A percentile compares a stretch with the other conserved stretches of the same genome.
phyloP scores from a whole-genome alignment of 2,888 invertebrate species.

The Parnassius glacialis region DNA sequence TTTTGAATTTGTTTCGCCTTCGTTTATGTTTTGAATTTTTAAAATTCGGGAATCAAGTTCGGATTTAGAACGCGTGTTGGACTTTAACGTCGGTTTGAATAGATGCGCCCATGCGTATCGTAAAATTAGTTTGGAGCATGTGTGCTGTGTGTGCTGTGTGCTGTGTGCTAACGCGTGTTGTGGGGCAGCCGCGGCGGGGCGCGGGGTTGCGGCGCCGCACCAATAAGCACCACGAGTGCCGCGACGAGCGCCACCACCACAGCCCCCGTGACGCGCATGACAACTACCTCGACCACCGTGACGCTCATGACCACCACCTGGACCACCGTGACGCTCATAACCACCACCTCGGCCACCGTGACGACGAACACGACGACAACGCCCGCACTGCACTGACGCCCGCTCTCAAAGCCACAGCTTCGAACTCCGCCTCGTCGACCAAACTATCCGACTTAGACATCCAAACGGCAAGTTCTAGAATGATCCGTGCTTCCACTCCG shows the following conservation, averaged over 20 bases:
- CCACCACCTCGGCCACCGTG: neutral
- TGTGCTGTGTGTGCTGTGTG: slow-evolving; percentile 32
- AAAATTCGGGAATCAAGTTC: too few species aligned
- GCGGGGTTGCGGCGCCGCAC: slow-evolving; percentile 29
- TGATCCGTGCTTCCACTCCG: slow-evolving; percentile 19
- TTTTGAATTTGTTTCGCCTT: slow-evolving; percentile 2
- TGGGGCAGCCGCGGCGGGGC: slow-evolving; percentile 34
- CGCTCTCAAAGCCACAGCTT: slow-evolving; percentile 2
- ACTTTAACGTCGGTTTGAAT: neutral
- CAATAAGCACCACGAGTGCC: slow-evolving; percentile 26
- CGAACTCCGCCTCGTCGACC: neutral
- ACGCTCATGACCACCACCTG: neutral
- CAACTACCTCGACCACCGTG: neutral
- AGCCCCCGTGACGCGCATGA: too few species aligned
- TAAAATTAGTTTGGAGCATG: slow-evolving; percentile 18
- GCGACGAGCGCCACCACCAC: slow-evolving; percentile 26
- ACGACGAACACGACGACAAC: neutral
- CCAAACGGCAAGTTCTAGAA: slow-evolving; percentile 29
- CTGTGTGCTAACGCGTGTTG: slow-evolving; percentile 39
- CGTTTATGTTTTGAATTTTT: too few species aligned
- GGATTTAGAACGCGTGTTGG: too few species aligned
- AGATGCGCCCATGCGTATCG: slow-evolving; percentile 8
- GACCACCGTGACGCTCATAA: too few species aligned
- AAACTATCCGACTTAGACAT: slow-evolving; percentile 29
- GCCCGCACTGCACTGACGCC: neutral